phyloP scores from a whole-genome alignment of 2,888 invertebrate species.

The Notodonta ziczac region DNA sequence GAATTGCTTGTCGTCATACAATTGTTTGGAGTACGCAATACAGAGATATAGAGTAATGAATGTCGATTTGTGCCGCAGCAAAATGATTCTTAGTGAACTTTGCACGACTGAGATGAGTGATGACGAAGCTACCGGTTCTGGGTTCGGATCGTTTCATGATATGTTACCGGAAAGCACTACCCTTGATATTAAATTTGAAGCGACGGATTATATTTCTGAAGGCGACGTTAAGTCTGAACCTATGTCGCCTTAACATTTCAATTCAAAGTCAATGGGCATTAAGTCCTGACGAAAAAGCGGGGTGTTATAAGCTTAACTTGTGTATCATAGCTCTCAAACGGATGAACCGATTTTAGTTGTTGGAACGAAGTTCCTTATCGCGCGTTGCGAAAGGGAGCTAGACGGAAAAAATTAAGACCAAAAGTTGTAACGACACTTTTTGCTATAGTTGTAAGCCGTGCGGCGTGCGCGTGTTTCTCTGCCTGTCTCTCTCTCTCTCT shows the following conservation, averaged over 20 bases:
- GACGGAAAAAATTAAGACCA: too few species aligned
- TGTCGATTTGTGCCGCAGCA: constrained; percentile 45
- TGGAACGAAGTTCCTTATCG: too few species aligned
- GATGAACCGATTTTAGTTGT: too few species aligned
- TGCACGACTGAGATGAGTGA: constrained; percentile 74
- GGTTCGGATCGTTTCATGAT: constrained; percentile 48
- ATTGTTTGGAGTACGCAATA: constrained; percentile 58
- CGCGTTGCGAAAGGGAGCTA: too few species aligned
- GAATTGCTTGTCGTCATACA: constrained; percentile 51
- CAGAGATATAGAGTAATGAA: constrained; percentile 53
- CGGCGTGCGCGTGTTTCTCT: too few species aligned
- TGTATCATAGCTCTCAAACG: too few species aligned
- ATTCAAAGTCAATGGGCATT: too few species aligned
- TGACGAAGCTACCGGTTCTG: constrained; percentile 43
- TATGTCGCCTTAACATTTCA: constrained; percentile 28
- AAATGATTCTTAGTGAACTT: constrained; percentile 67
- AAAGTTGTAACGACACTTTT: too few species aligned
- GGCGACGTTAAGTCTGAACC: constrained; percentile 52
- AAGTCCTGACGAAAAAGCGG: too few species aligned
- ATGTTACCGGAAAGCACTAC: constrained; percentile 62
- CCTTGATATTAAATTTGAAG: constrained; percentile 43
- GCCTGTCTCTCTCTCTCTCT: too few species aligned
- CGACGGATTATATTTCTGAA: constrained; percentile 14
- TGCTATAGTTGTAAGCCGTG: too few species aligned
- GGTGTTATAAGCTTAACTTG: too few species aligned